These are phyloP conservation scores for Micromesistius poutassou DNA, from an alignment of 2,797 vertebrate genomes.

Conservation along the genomic window DNA sequence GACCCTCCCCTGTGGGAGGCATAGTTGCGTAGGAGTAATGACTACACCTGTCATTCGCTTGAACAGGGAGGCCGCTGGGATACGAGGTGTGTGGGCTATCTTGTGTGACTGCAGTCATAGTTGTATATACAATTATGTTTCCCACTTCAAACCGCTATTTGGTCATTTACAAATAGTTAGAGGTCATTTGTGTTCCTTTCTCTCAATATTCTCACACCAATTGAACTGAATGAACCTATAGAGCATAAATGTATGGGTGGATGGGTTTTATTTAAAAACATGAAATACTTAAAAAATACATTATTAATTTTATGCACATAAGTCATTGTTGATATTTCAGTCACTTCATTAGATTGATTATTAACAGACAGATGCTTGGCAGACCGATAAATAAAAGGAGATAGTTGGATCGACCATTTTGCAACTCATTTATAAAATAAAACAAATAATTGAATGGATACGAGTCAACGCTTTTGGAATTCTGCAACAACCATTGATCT, in stretches of 20 bases:
- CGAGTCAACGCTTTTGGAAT: background rate
- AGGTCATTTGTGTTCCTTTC: background rate
- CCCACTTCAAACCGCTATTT: background rate
- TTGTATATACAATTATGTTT: background rate
- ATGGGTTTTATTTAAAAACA: background rate
- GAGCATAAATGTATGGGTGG: background rate
- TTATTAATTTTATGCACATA: background rate
- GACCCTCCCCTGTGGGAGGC: too few relatives aligned
- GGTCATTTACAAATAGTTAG: background rate
- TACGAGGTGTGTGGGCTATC: too few relatives aligned
- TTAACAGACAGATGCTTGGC: background rate
- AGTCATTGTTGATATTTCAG: too few relatives aligned
- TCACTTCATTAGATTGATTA: too few relatives aligned
- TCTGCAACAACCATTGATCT: background rate
- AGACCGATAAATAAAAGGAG: background rate
- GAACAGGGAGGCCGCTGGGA: too few relatives aligned
- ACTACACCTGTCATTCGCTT: too few relatives aligned
- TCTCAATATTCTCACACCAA: background rate
- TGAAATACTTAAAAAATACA: background rate
- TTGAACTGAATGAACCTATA: background rate
- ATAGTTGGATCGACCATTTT: background rate
- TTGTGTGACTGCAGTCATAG: background rate
- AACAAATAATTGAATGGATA: background rate
- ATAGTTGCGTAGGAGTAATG: too few relatives aligned
- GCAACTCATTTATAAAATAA: background rate